Evolutionary conservation across 2,797 vertebrate species (phyloP).

Genomic region (Chelon auratus): DNA sequence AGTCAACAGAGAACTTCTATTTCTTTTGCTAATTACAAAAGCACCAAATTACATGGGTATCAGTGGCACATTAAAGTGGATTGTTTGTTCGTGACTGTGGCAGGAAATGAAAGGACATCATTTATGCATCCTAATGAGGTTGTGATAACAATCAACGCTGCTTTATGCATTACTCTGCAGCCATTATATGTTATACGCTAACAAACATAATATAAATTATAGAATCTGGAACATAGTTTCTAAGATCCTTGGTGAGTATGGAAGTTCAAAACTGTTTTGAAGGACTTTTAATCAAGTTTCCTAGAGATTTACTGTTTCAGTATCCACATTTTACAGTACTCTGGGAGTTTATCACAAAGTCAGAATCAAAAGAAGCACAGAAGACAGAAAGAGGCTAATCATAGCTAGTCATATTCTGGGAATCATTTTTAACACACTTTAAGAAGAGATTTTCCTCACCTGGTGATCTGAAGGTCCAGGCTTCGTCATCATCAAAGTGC

Average conservation of each 20-base stretch:
- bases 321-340: constrained; percentile 14
- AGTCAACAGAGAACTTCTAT: constrained; percentile 13
- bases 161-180: constrained; percentile 37
- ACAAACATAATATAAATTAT: constrained; percentile 64
- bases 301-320: constrained; percentile 10
- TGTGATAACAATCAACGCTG: constrained; percentile 42
- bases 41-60: constrained; percentile 15
- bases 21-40: constrained; percentile 17
- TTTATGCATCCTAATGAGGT: constrained; percentile 49
- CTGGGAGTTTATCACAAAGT: constrained; percentile 14
- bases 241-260: constrained; percentile 4
- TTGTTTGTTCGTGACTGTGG: constrained; percentile 27
- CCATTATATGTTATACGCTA: constrained; percentile 34
- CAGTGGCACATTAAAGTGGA: neutral
- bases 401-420: too few relatives aligned
- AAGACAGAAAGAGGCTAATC: too few relatives aligned
- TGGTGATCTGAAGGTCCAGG: constrained; percentile 96
- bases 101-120: constrained; percentile 34
- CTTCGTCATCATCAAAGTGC: constrained; percentile 96
- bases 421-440: neutral
- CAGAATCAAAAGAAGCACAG: too few relatives aligned
- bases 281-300: constrained; percentile 25
- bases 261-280: constrained; percentile 28
- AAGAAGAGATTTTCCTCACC: constrained; percentile 78
- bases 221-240: constrained; percentile 46